Base-by-base conservation (phyloP, 2,113 vertebrate genomes). In the Cynocephalus volans region DNA sequence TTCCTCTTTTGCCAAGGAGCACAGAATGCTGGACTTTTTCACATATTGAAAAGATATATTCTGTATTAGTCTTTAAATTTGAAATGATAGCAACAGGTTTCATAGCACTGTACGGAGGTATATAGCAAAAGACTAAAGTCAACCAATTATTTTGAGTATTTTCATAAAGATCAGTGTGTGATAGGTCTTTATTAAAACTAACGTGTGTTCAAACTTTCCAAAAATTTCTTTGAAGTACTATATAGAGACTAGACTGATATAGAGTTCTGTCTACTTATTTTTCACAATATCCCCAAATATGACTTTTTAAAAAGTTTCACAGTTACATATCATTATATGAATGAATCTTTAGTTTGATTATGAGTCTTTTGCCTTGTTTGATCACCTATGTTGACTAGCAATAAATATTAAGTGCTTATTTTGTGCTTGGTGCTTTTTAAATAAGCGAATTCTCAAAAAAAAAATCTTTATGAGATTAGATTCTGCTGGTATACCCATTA, bases 401-500 rank as follows among this genome's bases (percentile, higher is more conserved):
- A 6, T 90, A 72, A 82, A 72, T 36, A 65, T 36, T 92, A 97
- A 87, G 18, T 70, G 52, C 12, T 87, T 41, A 23, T 33, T 76
- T 69, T 90, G n/a, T 90, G 24, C 52, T 60, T 82, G 12, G 41
- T 84, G 36, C 58, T 92, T 88, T 90, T 93, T 92, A 88, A 91
- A 83, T 58, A 72, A 24, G 31, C n/a, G 6, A 77, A 84, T 92
- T 21, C 31, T 76, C 11, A 52, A 62, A 64, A 93, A 64, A 93
- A 85, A 45, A 13, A 15, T 76, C 76, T 54, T 54, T 73, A 24
- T 5, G 15, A 85, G 65, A 67, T 82, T 86, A 79, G 54, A 79
- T 70, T 96, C 56, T 96, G 0, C 56, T 94, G 48, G 36, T 91
- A 65, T 65, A 52, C 36, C 19, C 5, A 31, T 56, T 94, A 83